Evolutionary conservation across 2,113 vertebrate species (phyloP).

Genomic region (Pterophyllum scalare): DNA sequence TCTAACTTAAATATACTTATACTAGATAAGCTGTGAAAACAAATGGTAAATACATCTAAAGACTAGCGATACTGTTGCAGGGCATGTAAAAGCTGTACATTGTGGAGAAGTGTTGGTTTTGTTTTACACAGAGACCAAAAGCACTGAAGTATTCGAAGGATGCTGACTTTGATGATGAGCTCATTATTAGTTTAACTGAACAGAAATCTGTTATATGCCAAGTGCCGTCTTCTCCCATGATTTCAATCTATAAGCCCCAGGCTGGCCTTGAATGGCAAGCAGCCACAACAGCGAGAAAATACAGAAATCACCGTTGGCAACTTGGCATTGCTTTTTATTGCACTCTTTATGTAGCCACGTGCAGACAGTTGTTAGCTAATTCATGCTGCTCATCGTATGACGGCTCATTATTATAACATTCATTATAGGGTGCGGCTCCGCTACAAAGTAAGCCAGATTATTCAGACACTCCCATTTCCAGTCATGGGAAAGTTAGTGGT

Average conservation of each 20-base stretch:
- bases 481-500: neutral
- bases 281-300: neutral
- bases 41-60: neutral
- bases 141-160: neutral
- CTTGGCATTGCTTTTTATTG: neutral
- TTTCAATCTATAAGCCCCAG: neutral
- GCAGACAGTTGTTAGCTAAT: constrained; percentile 7
- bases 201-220: neutral
- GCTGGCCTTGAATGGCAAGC: constrained; percentile 16
- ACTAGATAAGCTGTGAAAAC: neutral
- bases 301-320: neutral
- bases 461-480: neutral
- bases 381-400: constrained; percentile 1
- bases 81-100: neutral
- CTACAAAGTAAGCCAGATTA: neutral
- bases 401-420: neutral
- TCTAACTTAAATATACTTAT: neutral
- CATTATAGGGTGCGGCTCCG: neutral
- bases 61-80: neutral
- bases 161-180: neutral
- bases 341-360: neutral
- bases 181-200: neutral
- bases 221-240: constrained; percentile 2
- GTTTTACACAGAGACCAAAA: neutral
- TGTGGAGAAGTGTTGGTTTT: neutral